Base-by-base conservation (phyloP, 2,797 vertebrate species). In the Labroides dimidiatus region DNA sequence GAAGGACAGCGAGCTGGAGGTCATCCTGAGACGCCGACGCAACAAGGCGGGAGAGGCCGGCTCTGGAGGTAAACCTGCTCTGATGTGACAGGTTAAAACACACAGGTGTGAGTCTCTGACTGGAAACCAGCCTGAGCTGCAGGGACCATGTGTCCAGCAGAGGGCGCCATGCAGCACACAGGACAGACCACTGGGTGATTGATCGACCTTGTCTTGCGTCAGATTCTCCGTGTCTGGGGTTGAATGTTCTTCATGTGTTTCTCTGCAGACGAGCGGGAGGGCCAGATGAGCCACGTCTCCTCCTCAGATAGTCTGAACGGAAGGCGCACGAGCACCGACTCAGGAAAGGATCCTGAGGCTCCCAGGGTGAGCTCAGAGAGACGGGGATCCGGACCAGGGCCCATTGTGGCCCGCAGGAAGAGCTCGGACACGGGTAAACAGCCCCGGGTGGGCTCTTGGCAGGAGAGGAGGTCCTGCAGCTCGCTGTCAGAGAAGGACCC, bases 1-100 rank as follows among this genome's bases (percentile, higher is more conserved):
- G 86, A 94, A 93, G 79, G 93, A 95, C 91, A 94, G 88, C 49
- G 94, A 95, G 88, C 90, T 95, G 89, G 94, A 95, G 70, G 91
- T 94, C 45, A 95, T 95, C 83, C 88, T 95, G 53, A 90, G 94
- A 67, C 93, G 94, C 54, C 76, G 94, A 24, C 93, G 94, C 59
- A 94, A 94, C 81, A 93, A 93, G 72, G 93, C 94, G 1, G 94
- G 93, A 54, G 93, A 94, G 49, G 78, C 92, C 0, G 81, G 82
- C 2, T 79, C 88, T 0, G 88, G 75, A 92, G 93, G 94, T 93
- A 44, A 68, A 49, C 30, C 30, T 33, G 30, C 5, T 33, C 30
- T 33, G 30, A 8, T 33, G 30, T 33, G 5, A 33, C 3, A 33
- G 30, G 30, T 33, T 33, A 5, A 33, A 33, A 33, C 30, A 33